Evolutionary conservation across 92 coral and sea anemone genomes (phyloP), one percentile per base, ranked within the genome.

Genomic region (Palythoa heliodiscus): DNA sequence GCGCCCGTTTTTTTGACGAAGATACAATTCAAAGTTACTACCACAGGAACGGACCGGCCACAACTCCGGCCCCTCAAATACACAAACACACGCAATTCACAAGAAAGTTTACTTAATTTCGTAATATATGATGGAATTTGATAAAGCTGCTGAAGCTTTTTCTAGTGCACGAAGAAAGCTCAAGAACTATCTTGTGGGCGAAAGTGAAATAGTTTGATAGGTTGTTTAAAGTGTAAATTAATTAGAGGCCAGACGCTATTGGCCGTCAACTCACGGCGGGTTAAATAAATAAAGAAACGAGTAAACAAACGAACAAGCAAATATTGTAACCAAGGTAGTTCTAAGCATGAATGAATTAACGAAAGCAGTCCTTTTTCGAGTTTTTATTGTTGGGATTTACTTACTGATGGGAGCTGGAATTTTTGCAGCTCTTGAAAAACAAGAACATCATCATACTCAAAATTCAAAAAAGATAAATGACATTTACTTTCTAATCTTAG

Each of bases 351-450:
- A 78, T 61, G 72, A 61, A 40, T 8, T 64, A 15, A 61, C 70
- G 39, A 78, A 78, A 39, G 57, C 83, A 63, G 83, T 63, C 17
- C 55, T 78, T 60, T 63, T 78, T 40, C 71, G 71, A 40, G 83
- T 22, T n/a, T 61, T 25, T 19, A 14, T 40, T 20, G 58, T 61
- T 8, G 83, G 83, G 14, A 78, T 78, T 9, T 78, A 60, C 57
- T 78, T 78, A 22, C 55, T 78, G 4, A 61, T 61, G 10, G 83
- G 83, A 68, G 83, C 83, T 24, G 71, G 53, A 25, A 78, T 78
- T 17, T 78, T 78, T 63, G 55, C 61, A 78, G 71, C 11, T 37
- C 37, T 78, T 19, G 83, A 78, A 63, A 78, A 78, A 53, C 70
- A 78, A 64, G 54, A 14, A n/a, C 39, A 22, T 37, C 39, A 22